Evolutionary conservation across 1,140 invertebrate genomes (phyloP), one percentile per base, ranked within the genome.

Genomic region (Euura lappo): DNA sequence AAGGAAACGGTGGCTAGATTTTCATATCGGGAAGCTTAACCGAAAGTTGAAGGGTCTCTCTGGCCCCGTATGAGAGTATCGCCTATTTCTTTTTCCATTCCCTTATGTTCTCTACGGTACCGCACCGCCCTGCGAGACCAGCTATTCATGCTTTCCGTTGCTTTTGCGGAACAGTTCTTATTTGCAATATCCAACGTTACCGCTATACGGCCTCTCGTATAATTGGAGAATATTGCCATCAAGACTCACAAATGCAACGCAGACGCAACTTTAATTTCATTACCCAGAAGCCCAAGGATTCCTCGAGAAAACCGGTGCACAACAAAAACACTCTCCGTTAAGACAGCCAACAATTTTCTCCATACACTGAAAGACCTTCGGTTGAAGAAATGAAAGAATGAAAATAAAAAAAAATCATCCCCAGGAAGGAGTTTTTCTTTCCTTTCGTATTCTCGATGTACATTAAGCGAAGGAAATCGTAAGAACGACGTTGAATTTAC

Each of bases 171-270:
- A 6, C 51, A 5, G 51, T n/a, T 60, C 51, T 60, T 60, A 60
- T 60, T 60, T 60, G 51, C 51, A 60, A 60, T 60, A 60, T 60
- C 13, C 51, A 60, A 6, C 51, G 8, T n/a, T 28, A 28, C 51
- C 51, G 13, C 51, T 60, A 60, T 60, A 60, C 51, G 51, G 51
- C 51, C 51, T 60, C 51, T 60, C 8, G 13, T 60, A 6, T 60
- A 60, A 60, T 60, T 60, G 51, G 13, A 60, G 51, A 6, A 60
- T 60, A 60, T 60, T 60, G 51, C 51, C 51, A n/a, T 60, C 51
- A 60, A 60, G 51, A 60, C 51, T 60, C 51, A 4, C 8, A 60
- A 60, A 60, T 60, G 51, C 51, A 60, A 60, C 51, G 51, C 51
- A 60, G 13, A 8, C 13, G 10, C 13, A 60, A 60, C 13, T 60